Evolutionary conservation across 2,113 vertebrate genomes (phyloP), one percentile per base, ranked within the genome.

Genomic region (Indicator maculatus): DNA sequence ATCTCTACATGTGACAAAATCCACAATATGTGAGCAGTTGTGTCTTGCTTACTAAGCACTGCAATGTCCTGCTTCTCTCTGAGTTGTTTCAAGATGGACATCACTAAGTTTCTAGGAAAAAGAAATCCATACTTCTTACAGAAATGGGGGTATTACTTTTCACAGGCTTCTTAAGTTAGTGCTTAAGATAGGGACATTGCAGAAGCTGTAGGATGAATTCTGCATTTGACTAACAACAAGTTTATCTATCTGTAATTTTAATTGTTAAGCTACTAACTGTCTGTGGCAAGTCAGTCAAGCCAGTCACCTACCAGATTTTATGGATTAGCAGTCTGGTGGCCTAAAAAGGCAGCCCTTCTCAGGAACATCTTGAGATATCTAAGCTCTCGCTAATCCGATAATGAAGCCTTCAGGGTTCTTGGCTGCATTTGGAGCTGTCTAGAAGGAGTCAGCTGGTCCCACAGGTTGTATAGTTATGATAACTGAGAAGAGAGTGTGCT

Each of bases 21-120:
- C 14, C 12, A 38, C 28, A 60, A 8, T 36, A 67, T 38, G 4
- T 2, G 3, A 53, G 20, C 33, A 16, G 31, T 72, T 30, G 0
- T 38, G 16, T 24, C 36, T 52, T 77, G 20, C 24, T 12, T 71
- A 27, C 14, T 73, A 74, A 91, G 12, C 6, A 44, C 26, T 74
- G 12, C 6, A 44, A 21, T 74, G 8, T 61, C 21, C 41, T 88
- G 16, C 17, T 89, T 74, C 18, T 44, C 31, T 66, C 36, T 8
- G 11, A 79, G 17, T 33, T 71, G 76, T 80, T 52, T 47, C 36
- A 47, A 63, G 31, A 14, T 45, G n/a, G 84, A 50, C 26, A 33
- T 4, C 8, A 8, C 21, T 50, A 21, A 58, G 38, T 55, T 85
- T 65, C n/a, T 31, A 16, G 10, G 23, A 59, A 63, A 82, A 78